Percentiles rank a stretch among this genome's conserved stretches.
These are phyloP conservation scores for Leptopilina myrica DNA, from an alignment of 2,888 invertebrate genomes.

Conservation along the genomic window DNA sequence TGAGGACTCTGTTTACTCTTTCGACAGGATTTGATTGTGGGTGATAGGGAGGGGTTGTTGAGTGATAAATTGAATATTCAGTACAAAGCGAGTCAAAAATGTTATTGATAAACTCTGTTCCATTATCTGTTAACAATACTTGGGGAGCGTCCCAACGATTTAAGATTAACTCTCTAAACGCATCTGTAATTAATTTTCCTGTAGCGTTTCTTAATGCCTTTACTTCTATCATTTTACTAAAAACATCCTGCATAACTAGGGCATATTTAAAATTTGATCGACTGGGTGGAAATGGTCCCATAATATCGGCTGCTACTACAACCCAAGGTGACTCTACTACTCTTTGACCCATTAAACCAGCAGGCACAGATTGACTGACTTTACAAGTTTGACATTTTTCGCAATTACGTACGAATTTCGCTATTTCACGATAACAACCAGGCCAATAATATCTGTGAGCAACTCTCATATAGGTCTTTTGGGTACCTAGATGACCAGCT, in stretches of 20 bases:
- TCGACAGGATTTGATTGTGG: slow-evolving; percentile 34
- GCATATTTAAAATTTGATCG: slow-evolving; percentile 47
- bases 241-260: slow-evolving; percentile 56
- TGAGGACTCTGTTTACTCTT: slow-evolving; percentile 36
- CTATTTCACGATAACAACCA: no score
- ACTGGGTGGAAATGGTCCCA: slow-evolving; percentile 54
- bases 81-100: background rate
- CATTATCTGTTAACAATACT: slow-evolving; percentile 58
- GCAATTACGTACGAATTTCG: no score
- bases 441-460: no score
- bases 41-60: slow-evolving; percentile 26
- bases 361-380: background rate
- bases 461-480: no score
- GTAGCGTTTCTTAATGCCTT: slow-evolving; percentile 53
- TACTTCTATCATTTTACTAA: slow-evolving; percentile 53
- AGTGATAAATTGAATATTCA: background rate
- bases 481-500: no score
- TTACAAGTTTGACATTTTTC: no score
- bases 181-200: slow-evolving; percentile 42
- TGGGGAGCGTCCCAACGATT: slow-evolving; percentile 53
- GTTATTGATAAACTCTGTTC: slow-evolving; percentile 54
- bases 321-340: slow-evolving; percentile 50
- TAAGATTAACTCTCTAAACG: slow-evolving; percentile 51
- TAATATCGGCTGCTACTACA: background rate
- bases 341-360: background rate